Percentiles rank a stretch among this genome's conserved stretches.
Evolutionary conservation across 2,797 vertebrate genomes (phyloP).

Genomic region (Bovichtus variegatus): DNA sequence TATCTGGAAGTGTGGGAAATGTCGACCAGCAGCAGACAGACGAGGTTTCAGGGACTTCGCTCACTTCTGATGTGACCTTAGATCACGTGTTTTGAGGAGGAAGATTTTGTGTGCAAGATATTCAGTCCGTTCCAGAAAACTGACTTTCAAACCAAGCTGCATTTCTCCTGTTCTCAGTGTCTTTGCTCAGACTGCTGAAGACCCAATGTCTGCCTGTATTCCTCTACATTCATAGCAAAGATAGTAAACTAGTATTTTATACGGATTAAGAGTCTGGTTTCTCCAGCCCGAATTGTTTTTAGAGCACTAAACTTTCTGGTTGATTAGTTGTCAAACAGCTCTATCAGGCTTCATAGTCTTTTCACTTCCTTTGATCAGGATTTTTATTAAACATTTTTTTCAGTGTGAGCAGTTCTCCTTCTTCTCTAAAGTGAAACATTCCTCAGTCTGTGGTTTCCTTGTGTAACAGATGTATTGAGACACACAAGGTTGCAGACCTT

Average conservation of each 20-base stretch:
- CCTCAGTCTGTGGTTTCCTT: conserved; percentile 23
- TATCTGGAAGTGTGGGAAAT: conserved; percentile 46
- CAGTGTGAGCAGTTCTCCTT: not conserved
- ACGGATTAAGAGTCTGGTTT: not conserved
- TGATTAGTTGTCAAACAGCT: not conserved
- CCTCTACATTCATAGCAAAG: not conserved
- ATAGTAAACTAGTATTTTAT: not conserved
- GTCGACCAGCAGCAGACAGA: conserved; percentile 25
- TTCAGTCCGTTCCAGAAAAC: not conserved
- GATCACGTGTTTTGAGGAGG: not conserved
- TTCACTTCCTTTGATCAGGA: not conserved
- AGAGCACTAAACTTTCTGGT: not conserved
- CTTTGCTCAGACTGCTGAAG: not conserved
- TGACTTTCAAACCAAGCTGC: not conserved
- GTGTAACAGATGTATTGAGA: not conserved
- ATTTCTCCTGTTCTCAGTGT: not conserved
- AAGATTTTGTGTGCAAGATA: not conserved
- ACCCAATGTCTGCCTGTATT: not conserved
- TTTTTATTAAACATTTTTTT: too few species aligned
- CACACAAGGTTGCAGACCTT: conserved; percentile 7
- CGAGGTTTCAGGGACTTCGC: not conserved
- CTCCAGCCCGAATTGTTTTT: not conserved
- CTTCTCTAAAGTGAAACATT: conserved; percentile 7
- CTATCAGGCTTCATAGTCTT: not conserved
- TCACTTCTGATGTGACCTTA: not conserved